Conservation (phyloP, 2,113 vertebrate genomes). For the Apodemus speciosus region DNA sequence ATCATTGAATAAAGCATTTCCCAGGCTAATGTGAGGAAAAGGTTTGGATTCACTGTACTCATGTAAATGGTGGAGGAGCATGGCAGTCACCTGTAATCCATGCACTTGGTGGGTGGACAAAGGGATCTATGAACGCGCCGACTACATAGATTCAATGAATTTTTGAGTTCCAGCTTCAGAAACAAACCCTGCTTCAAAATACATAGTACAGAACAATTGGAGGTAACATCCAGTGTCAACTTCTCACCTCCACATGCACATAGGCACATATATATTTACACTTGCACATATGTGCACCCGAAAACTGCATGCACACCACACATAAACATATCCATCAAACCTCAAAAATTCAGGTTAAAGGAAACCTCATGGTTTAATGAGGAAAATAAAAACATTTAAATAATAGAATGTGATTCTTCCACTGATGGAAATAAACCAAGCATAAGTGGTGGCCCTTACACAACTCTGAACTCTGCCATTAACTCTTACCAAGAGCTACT, state of each 20-base stretch:
- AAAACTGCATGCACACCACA: not conserved
- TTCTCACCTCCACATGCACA: not conserved
- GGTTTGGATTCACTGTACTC: too few relatives aligned
- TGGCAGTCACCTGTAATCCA: not conserved
- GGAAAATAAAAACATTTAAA: not conserved
- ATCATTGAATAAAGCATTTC: not conserved
- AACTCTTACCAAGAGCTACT: not conserved
- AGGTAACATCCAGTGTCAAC: too few relatives aligned
- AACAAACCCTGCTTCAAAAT: not conserved
- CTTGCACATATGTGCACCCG: not conserved
- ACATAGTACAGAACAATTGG: not conserved
- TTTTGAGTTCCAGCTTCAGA: too few relatives aligned
- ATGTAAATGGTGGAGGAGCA: not conserved
- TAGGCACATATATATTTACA: not conserved
- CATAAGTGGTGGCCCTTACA: not conserved
- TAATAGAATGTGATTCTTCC: not conserved
- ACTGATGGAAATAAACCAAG: not conserved
- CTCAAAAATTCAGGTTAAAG: not conserved
- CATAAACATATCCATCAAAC: not conserved
- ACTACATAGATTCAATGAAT: too few relatives aligned
- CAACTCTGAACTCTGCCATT: not conserved
- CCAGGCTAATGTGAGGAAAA: not conserved
- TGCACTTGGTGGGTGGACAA: not conserved
- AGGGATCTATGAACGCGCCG: not conserved
- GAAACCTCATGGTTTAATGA: not conserved